Base-by-base conservation (phyloP, 2,888 invertebrate species). In the Bombyx huttoni region DNA sequence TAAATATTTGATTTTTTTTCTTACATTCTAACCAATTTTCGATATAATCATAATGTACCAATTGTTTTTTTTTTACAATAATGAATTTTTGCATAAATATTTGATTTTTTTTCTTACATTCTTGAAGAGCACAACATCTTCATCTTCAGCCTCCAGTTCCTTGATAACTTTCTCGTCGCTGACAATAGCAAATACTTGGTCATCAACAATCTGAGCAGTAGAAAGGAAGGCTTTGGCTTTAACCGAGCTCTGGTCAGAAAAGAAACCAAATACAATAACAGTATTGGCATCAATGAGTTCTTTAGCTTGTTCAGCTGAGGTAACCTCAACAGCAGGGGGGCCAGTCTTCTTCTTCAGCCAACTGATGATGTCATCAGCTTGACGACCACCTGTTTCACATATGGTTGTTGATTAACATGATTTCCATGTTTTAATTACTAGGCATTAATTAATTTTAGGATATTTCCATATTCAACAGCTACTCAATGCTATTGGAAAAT, bases 281-380 rank as follows among this genome's bases (percentile, higher is more conserved):
- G 94, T 91, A 65, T 92, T 92, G 34, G 91, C 92, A 46, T 94
- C 95, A 53, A 95, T 91, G 71, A 98, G 93, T 59, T 92, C 91
- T 78, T 96, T 96, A 53, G 94, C 94, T 60, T 94, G 95, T 53
- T 96, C 96, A 3, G 93, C 93, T 8, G 93, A 90, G 45, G 90
- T 79, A 47, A 99, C 83, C 58, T 93, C 92, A 64, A 92, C 91
- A n/a, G 98, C 98, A 55, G 97, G 93, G 51, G 99, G 98, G 52
- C 99, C 99, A 71, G 97, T 97, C 91, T 99, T 99, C 91, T 99
- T 99, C 79, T 92, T 91, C 57, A 99, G 83, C 99, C 99, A 99
- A 63, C 90, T 90, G 56, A 99, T 92, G 72, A 99, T 98, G 58
- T 98, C 97, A 61, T 95, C 95, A 64, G 96, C 94, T 78, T 95